A percentile compares a stretch with the other conserved stretches of the same genome.
These are phyloP conservation scores for Diarsia mendica DNA, from an alignment of 2,888 invertebrate genomes.

Conservation along the genomic window DNA sequence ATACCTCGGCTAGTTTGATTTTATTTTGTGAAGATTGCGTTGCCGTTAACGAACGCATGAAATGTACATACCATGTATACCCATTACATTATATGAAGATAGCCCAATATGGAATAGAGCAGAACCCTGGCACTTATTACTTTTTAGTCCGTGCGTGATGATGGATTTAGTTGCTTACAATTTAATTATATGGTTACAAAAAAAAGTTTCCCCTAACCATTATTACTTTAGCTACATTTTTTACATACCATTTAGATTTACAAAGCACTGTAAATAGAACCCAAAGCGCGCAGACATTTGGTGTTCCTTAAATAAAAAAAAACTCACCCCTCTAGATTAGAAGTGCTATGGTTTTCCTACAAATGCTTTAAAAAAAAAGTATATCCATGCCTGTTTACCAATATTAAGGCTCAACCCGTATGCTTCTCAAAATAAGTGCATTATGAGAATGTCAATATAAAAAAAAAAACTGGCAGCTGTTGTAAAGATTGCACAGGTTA, in stretches of 20 bases:
- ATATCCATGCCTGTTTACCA: conserved; percentile 30
- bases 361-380: conserved; percentile 44
- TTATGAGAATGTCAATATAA: conserved; percentile 10
- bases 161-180: conserved; percentile 55
- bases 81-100: conserved; percentile 39
- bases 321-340: conserved; percentile 43
- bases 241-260: conserved; percentile 44
- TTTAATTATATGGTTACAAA: conserved; percentile 28
- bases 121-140: conserved; percentile 66
- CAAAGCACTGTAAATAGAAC: conserved; percentile 34
- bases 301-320: conserved; percentile 7
- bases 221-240: conserved; percentile 44
- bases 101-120: conserved; percentile 57
- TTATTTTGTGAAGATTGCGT: conserved; percentile 69
- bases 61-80: conserved; percentile 55
- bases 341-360: conserved; percentile 49
- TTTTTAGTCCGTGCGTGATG: conserved; percentile 51
- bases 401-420: conserved; percentile 15
- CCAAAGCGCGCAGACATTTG: conserved; percentile 20
- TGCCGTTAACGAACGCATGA: conserved; percentile 71
- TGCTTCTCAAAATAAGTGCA: conserved; percentile 32
- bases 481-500: conserved; percentile 9
- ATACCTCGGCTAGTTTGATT: conserved; percentile 68
- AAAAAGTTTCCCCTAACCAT: conserved; percentile 24
- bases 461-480: conserved; percentile 12